Evolutionary conservation across 2,888 invertebrate genomes (phyloP), one percentile per base, ranked within the genome.

Genomic region (Lochmaea crataegi): DNA sequence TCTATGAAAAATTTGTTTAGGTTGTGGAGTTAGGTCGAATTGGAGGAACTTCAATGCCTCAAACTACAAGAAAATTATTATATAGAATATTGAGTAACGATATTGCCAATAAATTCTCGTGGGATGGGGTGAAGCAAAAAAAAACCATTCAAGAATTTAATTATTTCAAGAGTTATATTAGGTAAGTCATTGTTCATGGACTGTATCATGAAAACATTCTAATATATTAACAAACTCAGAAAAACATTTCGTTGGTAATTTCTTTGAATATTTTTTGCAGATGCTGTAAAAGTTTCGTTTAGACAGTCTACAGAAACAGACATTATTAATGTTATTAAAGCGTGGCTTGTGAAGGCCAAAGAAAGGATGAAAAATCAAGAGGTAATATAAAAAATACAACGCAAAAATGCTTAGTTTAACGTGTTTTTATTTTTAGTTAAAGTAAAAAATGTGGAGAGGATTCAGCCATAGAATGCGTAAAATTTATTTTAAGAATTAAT

Each of bases 21-120:
- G 48, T 48, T 48, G 48, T n/a, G 48, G n/a, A 48, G 48, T 48
- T 48, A 48, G 48, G 48, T n/a, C 48, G 48, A 48, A 48, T 48
- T 48, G 48, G 48, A n/a, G 48, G 48, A 48, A 48, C 48, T 42
- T 42, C 42, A 42, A 42, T 42, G 42, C 42, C 42, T 42, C 42
- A 42, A 42, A 42, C 42, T 0, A 42, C 42, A 42, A 42, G 42
- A 42, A 42, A 42, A 42, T 11, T 42, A 42, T 42, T 42, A 12
- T 42, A 42, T 12, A 48, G 48, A n/a, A 48, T 48, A n/a, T 48
- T 48, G 6, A 48, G 48, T 48, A n/a, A 48, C n/a, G 48, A n/a
- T n/a, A n/a, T 48, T 48, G 48, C 48, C 6, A 48, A 12, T 48
- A 48, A n/a, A 48, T 48, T 42, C 42, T 42, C 12, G 12, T 42